Evolutionary conservation across 2,888 invertebrate species (phyloP).

Genomic region (Oligia latruncula): DNA sequence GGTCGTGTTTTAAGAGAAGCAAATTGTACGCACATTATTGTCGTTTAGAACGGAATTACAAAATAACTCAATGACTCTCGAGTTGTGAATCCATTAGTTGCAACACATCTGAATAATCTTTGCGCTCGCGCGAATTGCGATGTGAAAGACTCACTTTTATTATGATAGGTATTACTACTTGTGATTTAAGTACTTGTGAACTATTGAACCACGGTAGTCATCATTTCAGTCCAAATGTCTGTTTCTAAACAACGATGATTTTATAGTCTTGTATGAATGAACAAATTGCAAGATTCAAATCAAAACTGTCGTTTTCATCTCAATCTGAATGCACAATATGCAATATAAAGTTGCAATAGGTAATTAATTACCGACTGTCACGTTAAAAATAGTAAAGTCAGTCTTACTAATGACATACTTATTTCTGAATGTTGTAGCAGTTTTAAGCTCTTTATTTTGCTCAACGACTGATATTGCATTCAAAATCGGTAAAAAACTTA

Average conservation of each 20-base stretch:
- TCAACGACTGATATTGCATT: slow-evolving; percentile 22
- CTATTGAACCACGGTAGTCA: background rate
- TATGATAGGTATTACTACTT: slow-evolving; percentile 2
- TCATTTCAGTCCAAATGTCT: background rate
- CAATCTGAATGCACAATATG: background rate
- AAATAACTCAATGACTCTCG: slow-evolving; percentile 51
- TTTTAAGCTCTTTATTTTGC: background rate
- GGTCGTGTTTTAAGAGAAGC: slow-evolving; percentile 28
- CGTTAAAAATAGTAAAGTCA: background rate
- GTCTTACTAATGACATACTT: background rate
- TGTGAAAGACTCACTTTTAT: slow-evolving; percentile 37
- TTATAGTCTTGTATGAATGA: background rate
- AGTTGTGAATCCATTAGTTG: slow-evolving; percentile 39
- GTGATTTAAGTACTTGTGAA: background rate
- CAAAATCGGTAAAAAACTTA: slow-evolving; percentile 8
- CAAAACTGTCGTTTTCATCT: background rate
- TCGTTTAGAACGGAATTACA: slow-evolving; percentile 52
- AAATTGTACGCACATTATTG: slow-evolving; percentile 42
- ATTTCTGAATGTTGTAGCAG: slow-evolving; percentile 11
- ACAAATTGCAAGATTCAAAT: background rate
- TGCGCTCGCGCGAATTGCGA: background rate
- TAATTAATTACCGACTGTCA: background rate
- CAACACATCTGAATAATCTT: slow-evolving; percentile 38
- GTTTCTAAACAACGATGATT: background rate
- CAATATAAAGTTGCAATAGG: background rate